These are phyloP conservation scores for Acanthoscelides obtectus DNA, from an alignment of 2,888 invertebrate species.

Conservation along the genomic window DNA sequence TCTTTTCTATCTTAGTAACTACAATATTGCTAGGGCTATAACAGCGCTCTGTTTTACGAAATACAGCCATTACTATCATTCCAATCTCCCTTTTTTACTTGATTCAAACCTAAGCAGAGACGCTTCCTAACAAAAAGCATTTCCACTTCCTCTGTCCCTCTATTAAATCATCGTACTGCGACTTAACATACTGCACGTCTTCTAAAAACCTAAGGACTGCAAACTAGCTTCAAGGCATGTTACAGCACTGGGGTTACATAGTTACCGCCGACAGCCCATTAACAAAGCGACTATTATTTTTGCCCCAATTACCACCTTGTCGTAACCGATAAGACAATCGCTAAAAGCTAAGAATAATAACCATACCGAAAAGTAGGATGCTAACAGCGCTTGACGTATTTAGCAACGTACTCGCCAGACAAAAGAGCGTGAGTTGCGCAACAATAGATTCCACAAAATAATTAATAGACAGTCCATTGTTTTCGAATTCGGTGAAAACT, in stretches of 20 bases:
- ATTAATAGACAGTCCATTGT: slow-evolving; percentile 2
- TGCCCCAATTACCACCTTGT: background rate
- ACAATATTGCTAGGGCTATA: too few species aligned
- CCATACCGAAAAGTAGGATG: background rate
- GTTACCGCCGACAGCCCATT: background rate
- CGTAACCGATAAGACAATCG: background rate
- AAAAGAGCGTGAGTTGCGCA: slow-evolving; percentile 18
- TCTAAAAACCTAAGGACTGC: too few species aligned
- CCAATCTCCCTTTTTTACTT: too few species aligned
- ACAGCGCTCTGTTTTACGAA: too few species aligned
- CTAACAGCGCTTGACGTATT: slow-evolving; percentile 11
- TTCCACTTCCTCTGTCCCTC: too few species aligned
- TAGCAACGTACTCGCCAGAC: slow-evolving; percentile 23
- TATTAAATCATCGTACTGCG: too few species aligned
- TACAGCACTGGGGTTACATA: background rate
- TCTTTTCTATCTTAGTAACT: too few species aligned
- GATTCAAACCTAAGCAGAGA: too few species aligned
- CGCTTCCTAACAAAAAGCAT: too few species aligned
- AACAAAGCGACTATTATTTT: background rate
- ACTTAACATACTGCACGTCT: too few species aligned
- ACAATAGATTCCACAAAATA: background rate
- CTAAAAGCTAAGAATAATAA: background rate
- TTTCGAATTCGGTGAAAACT: slow-evolving; percentile 2
- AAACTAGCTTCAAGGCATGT: background rate
- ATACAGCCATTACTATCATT: too few species aligned